Conservation (phyloP, 1,140 invertebrate genomes). For the Microplitis mediator region DNA sequence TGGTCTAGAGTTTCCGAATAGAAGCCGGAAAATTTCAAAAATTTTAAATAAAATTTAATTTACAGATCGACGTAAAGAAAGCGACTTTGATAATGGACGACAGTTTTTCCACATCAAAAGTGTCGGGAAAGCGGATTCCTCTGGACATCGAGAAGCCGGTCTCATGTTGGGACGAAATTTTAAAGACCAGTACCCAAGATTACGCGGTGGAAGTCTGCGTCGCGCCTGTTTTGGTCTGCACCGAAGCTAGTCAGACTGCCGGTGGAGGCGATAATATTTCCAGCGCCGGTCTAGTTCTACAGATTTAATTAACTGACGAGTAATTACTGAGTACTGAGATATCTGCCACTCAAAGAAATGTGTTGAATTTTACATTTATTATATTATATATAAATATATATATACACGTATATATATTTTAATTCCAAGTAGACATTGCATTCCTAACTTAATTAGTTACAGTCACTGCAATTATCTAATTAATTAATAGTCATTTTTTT, state of each 20-base stretch:
- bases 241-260: constrained; percentile 79
- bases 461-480: not conserved
- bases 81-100: constrained; percentile 81
- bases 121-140: constrained; percentile 64
- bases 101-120: constrained; percentile 76
- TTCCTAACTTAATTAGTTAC: not conserved
- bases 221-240: constrained; percentile 85
- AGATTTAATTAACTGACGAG: constrained; percentile 64
- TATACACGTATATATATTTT: too few species aligned
- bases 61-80: constrained; percentile 72
- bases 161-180: constrained; percentile 80
- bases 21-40: too few species aligned
- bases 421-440: too few species aligned
- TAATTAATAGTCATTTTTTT: too few species aligned
- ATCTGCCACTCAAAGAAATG: not conserved
- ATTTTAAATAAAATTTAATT: not conserved
- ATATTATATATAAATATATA: too few species aligned
- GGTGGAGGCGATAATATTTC: constrained; percentile 91
- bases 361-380: not conserved
- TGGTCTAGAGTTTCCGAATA: too few species aligned
- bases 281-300: constrained; percentile 79
- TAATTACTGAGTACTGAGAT: not conserved
- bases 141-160: constrained; percentile 76
- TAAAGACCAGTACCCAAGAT: constrained; percentile 56
- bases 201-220: constrained; percentile 75